A percentile compares a stretch with the other conserved stretches of the same genome.
These are phyloP conservation scores for Frankliniella fusca DNA, from an alignment of 2,888 invertebrate genomes.

Conservation along the genomic window DNA sequence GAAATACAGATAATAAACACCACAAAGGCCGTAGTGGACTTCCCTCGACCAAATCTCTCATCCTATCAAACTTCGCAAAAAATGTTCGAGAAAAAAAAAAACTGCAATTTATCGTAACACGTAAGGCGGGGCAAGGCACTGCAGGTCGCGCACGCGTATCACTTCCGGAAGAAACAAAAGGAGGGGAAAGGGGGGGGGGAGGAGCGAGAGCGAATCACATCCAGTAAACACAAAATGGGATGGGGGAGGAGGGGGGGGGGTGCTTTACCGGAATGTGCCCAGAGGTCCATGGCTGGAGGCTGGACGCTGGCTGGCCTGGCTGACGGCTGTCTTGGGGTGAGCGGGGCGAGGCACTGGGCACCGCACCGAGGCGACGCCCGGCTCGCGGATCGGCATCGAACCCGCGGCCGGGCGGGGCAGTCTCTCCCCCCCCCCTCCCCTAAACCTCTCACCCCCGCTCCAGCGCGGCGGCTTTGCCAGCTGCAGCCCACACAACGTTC, in stretches of 20 bases:
- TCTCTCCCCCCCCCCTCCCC: background rate
- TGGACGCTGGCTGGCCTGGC: background rate
- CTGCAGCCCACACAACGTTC: background rate
- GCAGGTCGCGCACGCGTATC: no score
- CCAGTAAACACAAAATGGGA: background rate
- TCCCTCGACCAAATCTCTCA: no score
- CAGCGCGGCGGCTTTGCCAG: background rate
- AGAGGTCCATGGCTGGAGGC: constrained; percentile 7
- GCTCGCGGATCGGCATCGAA: background rate
- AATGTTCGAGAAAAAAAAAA: no score
- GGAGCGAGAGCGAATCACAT: background rate
- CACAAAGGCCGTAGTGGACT: no score
- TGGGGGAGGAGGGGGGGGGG: background rate
- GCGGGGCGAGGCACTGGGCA: background rate
- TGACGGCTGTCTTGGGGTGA: background rate
- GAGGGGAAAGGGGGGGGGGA: background rate
- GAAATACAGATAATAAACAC: no score
- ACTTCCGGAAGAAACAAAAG: no score
- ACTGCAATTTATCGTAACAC: no score
- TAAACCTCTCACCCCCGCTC: background rate
- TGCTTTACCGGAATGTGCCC: background rate
- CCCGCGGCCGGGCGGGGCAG: background rate
- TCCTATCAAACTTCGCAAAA: no score
- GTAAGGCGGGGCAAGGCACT: no score
- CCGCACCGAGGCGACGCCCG: background rate